These are phyloP conservation scores for Trachelus stipa DNA, from an alignment of 2,888 invertebrate species.

Conservation along the genomic window DNA sequence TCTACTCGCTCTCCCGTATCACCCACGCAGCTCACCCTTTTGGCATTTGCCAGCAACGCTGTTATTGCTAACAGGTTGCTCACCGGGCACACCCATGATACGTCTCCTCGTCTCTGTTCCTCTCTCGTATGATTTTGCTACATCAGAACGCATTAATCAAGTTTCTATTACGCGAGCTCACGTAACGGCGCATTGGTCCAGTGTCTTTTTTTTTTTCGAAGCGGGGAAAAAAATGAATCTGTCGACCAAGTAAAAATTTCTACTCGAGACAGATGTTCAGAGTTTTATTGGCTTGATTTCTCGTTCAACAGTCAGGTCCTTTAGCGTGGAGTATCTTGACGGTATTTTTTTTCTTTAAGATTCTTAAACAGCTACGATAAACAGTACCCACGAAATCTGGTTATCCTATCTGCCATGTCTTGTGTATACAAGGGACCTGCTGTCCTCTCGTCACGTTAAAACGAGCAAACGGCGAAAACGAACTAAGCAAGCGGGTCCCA, in stretches of 20 bases:
- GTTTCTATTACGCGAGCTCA: not conserved
- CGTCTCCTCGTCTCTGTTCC: not conserved
- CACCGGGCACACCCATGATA: not conserved
- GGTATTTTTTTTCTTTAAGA: not conserved
- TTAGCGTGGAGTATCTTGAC: not conserved
- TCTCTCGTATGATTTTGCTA: not conserved
- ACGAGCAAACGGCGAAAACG: not conserved
- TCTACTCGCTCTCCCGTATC: not conserved
- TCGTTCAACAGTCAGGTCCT: not conserved
- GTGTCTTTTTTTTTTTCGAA: constrained; percentile 21
- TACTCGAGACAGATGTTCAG: not conserved
- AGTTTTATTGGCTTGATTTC: not conserved
- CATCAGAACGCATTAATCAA: not conserved
- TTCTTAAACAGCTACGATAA: not conserved
- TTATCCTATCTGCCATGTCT: not conserved
- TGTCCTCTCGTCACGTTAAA: not conserved
- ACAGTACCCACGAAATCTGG: not conserved
- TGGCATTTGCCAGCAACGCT: not conserved
- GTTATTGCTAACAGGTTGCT: constrained; percentile 8
- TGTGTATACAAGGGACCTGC: not conserved
- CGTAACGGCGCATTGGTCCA: constrained; percentile 18
- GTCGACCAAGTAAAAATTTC: not conserved
- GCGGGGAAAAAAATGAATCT: not conserved
- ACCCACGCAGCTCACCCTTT: not conserved
- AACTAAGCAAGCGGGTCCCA: not conserved